phyloP scores from a whole-genome alignment of 2,113 vertebrate genomes.

The Callopanchax toddi region DNA sequence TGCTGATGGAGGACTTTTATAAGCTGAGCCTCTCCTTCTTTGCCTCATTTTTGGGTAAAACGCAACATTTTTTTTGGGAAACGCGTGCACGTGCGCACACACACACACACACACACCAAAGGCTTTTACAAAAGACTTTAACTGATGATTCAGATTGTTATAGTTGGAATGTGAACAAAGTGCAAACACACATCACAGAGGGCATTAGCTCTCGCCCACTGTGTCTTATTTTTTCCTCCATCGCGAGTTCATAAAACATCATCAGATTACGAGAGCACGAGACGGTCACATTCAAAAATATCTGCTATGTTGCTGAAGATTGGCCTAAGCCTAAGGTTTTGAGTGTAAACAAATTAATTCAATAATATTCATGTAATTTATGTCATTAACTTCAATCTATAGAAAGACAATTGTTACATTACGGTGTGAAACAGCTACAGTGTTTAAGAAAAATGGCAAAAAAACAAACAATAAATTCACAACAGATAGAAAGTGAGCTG shows the following conservation, averaged over 20 bases:
- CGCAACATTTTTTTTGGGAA: constrained; percentile 52
- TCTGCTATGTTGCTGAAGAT: no score
- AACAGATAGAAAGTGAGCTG: neutral
- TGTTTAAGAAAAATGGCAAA: neutral
- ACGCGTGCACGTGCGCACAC: no score
- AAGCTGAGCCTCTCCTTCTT: constrained; percentile 58
- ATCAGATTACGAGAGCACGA: constrained; percentile 53
- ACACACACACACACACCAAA: constrained; percentile 48
- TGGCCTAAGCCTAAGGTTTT: no score
- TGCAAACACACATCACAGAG: constrained; percentile 69
- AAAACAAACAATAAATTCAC: constrained; percentile 2
- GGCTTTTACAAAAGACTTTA: constrained; percentile 45
- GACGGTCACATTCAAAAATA: constrained; percentile 54
- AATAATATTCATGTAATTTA: no score
- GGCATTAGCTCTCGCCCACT: constrained; percentile 53
- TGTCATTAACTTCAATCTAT: neutral
- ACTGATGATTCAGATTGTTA: constrained; percentile 70
- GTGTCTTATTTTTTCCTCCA: constrained; percentile 12
- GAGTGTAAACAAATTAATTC: no score
- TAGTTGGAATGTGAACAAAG: constrained; percentile 73
- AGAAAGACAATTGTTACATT: neutral
- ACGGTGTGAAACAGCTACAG: neutral
- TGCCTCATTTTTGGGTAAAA: constrained; percentile 51
- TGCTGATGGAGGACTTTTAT: constrained; percentile 60
- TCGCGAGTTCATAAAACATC: constrained; percentile 43